These are phyloP conservation scores for Caenorhabditis angaria DNA, from an alignment of 2,888 invertebrate species.

Conservation along the genomic window DNA sequence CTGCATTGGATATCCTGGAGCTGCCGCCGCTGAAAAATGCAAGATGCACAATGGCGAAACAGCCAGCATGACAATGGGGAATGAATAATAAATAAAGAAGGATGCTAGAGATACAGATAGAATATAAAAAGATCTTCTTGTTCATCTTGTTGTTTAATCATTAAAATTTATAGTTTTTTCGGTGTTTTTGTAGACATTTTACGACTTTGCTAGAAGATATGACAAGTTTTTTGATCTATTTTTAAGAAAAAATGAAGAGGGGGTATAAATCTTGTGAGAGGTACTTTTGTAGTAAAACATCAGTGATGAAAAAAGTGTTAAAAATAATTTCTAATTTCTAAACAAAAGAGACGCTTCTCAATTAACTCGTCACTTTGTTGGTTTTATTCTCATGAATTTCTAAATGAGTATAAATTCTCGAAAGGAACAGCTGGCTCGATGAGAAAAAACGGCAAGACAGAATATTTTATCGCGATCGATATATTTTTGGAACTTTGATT, in stretches of 20 bases:
- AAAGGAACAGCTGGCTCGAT: no score
- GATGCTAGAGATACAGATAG: constrained; percentile 9
- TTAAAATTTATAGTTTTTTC: constrained; percentile 4
- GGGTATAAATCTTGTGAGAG: no score
- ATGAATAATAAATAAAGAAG: constrained; percentile 29
- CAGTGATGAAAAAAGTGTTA: no score
- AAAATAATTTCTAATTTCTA: no score
- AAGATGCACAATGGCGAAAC: neutral
- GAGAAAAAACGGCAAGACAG: no score
- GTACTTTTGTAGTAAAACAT: neutral
- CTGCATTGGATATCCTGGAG: constrained; percentile 54
- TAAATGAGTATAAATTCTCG: no score
- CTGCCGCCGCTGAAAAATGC: no score
- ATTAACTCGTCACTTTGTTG: no score
- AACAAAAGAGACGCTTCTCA: no score
- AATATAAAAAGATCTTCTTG: constrained; percentile 3
- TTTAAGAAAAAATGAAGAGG: neutral
- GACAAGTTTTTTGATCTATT: neutral
- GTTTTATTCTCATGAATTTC: no score
- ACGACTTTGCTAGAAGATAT: neutral
- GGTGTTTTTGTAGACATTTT: constrained; percentile 1
- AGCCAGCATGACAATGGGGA: neutral
- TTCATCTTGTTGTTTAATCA: neutral
- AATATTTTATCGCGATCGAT: no score
- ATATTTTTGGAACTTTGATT: no score